Evolutionary conservation across 2,888 invertebrate genomes (phyloP), one percentile per base, ranked within the genome.

Genomic region (Phytoseiulus persimilis): DNA sequence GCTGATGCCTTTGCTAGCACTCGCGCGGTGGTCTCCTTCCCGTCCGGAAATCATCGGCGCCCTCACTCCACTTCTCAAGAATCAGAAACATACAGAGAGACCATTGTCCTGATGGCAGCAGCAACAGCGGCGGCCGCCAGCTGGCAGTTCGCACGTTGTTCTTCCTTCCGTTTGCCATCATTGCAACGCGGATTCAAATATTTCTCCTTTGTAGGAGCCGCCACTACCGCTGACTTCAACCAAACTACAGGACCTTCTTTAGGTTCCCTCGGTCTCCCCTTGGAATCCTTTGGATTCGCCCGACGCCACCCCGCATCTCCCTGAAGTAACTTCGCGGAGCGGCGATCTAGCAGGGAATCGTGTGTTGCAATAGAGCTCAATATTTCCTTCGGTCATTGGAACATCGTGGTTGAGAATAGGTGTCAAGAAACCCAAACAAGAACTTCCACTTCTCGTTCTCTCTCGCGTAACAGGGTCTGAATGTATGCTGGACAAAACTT

Each of bases 1-100:
- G 65, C 18, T 65, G 65, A 6, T 2, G 65, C 18, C 65, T 6
- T 28, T 2, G 65, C 65, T 28, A 23, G 65, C 65, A 14, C 65
- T 65, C 65, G 28, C 18, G 65, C 65, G 65, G 65, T 65, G 65
- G 65, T 65, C 65, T 65, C 65, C 65, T 65, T 28, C 65, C 65
- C 65, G 65, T 65, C 65, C 65, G 65, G 65, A 65, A 65, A 65
- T 65, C 65, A 65, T 65, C 65, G 65, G 65, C 65, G 65, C 28
- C 65, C 65, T 28, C 18, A 65, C 65, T 65, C 65, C 65, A 28
- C 65, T 65, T 65, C 65, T 65, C 11, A 65, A 65, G 65, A 65
- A 65, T 65, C 65, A 65, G 65, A 65, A 65, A 65, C 65, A 65
- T 65, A 65, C 65, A 65, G 65, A 65, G 65, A 65, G 65, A 65